Conservation (phyloP, 2,113 vertebrate genomes). For the Alligator sinensis region DNA sequence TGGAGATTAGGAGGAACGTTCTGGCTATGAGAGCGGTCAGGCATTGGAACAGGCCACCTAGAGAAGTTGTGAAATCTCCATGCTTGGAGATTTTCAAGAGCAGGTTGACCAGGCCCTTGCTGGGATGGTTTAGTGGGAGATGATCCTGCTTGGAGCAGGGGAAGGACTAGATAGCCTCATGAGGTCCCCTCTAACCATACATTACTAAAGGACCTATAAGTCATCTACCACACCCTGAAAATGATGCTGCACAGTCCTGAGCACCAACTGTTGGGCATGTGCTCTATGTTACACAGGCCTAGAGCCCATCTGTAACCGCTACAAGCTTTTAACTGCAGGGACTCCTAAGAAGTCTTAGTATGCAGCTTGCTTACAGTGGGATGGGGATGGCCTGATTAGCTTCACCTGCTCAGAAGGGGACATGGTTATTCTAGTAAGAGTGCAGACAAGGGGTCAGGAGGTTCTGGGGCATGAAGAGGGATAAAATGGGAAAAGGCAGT, state of each 20-base stretch:
- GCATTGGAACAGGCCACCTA: no score
- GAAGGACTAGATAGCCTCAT: no score
- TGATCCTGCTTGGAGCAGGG: no score
- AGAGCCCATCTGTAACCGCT: fast-evolving
- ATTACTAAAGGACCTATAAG: background rate
- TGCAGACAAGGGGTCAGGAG: background rate
- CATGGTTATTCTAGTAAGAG: background rate
- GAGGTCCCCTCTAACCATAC: no score
- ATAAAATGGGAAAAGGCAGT: background rate
- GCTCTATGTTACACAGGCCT: background rate
- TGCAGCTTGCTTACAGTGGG: background rate
- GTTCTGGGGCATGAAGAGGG: background rate
- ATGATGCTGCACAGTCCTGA: background rate
- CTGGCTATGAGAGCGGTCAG: no score
- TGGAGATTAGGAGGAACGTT: no score
- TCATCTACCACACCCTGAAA: background rate
- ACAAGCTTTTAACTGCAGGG: background rate
- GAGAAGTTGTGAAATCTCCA: no score
- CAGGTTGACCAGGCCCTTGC: no score
- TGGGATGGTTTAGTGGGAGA: no score
- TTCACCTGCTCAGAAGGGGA: background rate
- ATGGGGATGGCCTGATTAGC: background rate
- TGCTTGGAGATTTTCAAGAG: no score
- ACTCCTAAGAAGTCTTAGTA: background rate
- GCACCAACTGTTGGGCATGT: background rate